Conservation (phyloP, 2,113 vertebrate genomes). For the Columba livia region DNA sequence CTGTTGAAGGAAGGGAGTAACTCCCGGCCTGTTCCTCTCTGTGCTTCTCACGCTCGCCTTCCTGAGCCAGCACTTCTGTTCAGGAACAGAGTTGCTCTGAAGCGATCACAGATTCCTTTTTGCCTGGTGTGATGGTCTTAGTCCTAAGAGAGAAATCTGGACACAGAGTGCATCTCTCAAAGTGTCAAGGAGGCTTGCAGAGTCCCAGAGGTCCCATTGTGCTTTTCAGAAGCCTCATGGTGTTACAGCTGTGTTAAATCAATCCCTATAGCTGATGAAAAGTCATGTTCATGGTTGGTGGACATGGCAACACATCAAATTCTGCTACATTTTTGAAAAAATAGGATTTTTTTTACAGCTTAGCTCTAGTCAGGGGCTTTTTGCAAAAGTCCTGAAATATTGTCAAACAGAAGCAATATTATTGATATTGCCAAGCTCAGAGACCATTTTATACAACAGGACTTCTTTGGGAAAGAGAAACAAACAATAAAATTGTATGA, state of each 20-base stretch:
- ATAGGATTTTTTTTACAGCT: background rate
- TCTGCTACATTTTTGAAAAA: background rate
- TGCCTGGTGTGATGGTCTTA: background rate
- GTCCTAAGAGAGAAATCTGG: background rate
- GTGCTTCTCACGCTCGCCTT: background rate
- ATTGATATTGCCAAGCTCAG: background rate
- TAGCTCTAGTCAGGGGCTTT: background rate
- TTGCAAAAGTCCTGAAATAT: background rate
- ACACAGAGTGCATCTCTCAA: background rate
- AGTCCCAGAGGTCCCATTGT: background rate
- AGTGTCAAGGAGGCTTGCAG: background rate
- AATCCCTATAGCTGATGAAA: conserved; percentile 15
- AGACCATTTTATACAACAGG: background rate
- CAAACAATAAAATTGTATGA: background rate
- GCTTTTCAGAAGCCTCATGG: conserved; percentile 9
- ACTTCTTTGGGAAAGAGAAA: background rate
- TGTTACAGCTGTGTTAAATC: background rate
- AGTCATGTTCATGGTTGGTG: background rate
- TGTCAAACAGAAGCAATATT: background rate
- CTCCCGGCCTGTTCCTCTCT: background rate
- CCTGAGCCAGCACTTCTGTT: background rate
- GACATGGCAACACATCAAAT: background rate
- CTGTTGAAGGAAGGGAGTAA: background rate
- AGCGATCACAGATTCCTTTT: background rate
- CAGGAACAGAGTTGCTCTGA: background rate